phyloP scores from a whole-genome alignment of 2,113 vertebrate species.

The Chascanopsetta lugubris region DNA sequence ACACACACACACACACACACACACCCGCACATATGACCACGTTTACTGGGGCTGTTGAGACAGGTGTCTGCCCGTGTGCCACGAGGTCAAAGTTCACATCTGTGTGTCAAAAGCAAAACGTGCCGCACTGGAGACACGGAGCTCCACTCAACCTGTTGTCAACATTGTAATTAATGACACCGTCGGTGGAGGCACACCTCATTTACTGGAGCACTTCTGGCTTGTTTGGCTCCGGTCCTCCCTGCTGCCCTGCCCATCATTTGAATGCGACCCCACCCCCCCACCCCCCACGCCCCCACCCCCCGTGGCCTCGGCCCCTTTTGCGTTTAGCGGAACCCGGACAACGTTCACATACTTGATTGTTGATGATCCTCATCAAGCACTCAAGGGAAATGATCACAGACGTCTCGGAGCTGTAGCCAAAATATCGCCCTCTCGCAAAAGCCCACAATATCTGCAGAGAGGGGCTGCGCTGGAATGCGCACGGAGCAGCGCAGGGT shows the following conservation, averaged over 20 bases:
- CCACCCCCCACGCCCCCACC: too few relatives aligned
- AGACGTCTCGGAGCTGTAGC: slow-evolving; percentile 40
- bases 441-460: slow-evolving; percentile 43
- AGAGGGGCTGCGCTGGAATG: slow-evolving; percentile 53
- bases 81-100: slow-evolving; percentile 72
- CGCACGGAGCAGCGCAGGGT: slow-evolving; percentile 36
- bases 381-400: slow-evolving; percentile 55
- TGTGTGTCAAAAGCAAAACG: slow-evolving; percentile 63
- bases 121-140: slow-evolving; percentile 37
- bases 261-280: slow-evolving; percentile 32
- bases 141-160: slow-evolving; percentile 48
- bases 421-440: slow-evolving; percentile 54
- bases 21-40: slow-evolving; percentile 56
- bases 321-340: slow-evolving; percentile 31
- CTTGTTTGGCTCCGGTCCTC: too few relatives aligned
- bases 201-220: slow-evolving; percentile 69
- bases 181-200: slow-evolving; percentile 54
- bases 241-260: slow-evolving; percentile 44
- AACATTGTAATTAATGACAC: slow-evolving; percentile 69
- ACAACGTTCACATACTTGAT: slow-evolving; percentile 38
- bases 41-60: slow-evolving; percentile 62
- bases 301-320: slow-evolving; percentile 36
- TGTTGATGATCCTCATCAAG: slow-evolving; percentile 56
- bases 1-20: slow-evolving; percentile 18
- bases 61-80: slow-evolving; percentile 61